phyloP scores from a whole-genome alignment of 2,113 vertebrate species.

The Piaya cayana region DNA sequence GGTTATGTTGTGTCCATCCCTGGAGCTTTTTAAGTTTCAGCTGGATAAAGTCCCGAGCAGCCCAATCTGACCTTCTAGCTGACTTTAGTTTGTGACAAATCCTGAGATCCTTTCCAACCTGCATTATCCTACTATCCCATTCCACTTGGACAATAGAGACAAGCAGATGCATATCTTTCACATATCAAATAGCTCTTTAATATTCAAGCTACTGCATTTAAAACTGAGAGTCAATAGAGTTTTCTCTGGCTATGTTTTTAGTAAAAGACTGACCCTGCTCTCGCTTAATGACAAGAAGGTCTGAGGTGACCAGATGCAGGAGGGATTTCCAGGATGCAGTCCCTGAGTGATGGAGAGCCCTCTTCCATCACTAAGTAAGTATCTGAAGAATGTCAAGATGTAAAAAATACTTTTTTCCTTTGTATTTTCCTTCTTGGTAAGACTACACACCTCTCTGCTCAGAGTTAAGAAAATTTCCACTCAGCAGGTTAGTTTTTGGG shows the following conservation, averaged over 20 bases:
- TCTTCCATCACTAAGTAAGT: not conserved
- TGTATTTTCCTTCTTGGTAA: not conserved
- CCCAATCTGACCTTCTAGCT: not conserved
- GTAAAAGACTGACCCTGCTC: not conserved
- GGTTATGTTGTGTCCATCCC: not conserved
- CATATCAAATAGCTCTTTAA: not conserved
- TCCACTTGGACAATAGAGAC: not conserved
- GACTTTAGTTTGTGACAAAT: not conserved
- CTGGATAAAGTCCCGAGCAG: not conserved
- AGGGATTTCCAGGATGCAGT: not conserved
- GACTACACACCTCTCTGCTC: fast-evolving
- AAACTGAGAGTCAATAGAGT: not conserved
- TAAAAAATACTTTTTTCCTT: not conserved
- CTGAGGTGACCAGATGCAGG: not conserved
- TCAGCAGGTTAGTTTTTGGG: not conserved
- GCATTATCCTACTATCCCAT: not conserved
- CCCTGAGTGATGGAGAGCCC: not conserved
- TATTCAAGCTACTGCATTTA: not conserved
- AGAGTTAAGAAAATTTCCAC: not conserved
- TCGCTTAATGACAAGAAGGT: not conserved
- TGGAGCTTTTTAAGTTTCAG: not conserved
- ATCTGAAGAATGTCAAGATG: not conserved
- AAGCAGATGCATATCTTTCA: not conserved
- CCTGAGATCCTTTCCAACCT: not conserved
- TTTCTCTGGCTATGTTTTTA: not conserved